phyloP scores from a whole-genome alignment of 2,797 vertebrate species.

The Crocidura indochinensis region DNA sequence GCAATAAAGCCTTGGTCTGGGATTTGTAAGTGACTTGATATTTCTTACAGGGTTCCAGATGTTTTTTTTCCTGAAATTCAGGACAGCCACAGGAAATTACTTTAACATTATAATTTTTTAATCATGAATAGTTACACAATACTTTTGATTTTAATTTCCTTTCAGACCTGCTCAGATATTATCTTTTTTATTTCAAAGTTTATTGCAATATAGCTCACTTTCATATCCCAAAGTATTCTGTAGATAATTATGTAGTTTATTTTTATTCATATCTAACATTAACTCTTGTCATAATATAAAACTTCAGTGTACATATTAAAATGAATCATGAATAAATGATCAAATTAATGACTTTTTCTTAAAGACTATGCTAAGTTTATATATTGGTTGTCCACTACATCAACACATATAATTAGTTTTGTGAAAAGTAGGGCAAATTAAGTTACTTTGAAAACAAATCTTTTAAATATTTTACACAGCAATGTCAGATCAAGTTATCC shows the following conservation, averaged over 20 bases:
- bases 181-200: conserved; percentile 42
- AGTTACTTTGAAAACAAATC: conserved; percentile 4
- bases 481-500: not conserved
- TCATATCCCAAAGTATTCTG: conserved; percentile 14
- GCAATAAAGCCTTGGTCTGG: conserved; percentile 56
- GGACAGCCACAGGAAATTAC: conserved; percentile 79
- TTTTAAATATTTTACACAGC: not conserved
- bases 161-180: conserved; percentile 52
- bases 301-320: conserved; percentile 9
- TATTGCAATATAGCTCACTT: conserved; percentile 40
- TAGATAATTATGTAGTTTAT: conserved; percentile 26
- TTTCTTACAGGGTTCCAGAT: conserved; percentile 76
- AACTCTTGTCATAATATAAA: not conserved
- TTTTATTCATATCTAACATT: not conserved
- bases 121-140: conserved; percentile 41
- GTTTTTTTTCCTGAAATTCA: conserved; percentile 58
- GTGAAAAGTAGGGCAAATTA: not conserved
- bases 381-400: too few species aligned
- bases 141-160: conserved; percentile 79
- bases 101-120: conserved; percentile 77
- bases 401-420: not conserved
- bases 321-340: not conserved
- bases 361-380: not conserved
- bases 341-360: conserved; percentile 32
- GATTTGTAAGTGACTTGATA: conserved; percentile 74